Evolutionary conservation across 2,888 invertebrate species (phyloP), one percentile per base, ranked within the genome.

Genomic region (Odontocolon sp.): DNA sequence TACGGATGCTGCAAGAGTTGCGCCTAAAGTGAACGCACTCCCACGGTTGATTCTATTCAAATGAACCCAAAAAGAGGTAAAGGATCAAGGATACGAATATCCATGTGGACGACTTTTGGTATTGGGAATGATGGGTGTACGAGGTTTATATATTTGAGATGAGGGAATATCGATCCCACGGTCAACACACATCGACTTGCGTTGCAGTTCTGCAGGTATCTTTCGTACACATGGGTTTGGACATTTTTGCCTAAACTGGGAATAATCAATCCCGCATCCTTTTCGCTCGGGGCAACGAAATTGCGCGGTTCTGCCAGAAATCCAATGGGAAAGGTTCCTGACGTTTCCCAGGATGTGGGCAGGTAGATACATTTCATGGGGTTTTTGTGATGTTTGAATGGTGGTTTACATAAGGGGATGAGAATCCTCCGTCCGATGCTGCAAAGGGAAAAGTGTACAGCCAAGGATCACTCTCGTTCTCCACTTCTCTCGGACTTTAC

Each of bases 351-450:
- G 77, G 78, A 66, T 33, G 45, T 6, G 31, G 9, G 66, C 84
- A 84, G 86, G 84, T 84, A 81, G 78, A 77, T 21, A 77, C 61
- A 74, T 77, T 72, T 70, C 75, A 76, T 57, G 76, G 67, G 56
- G 38, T 74, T 71, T 68, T 68, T 70, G 64, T 70, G 78, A 83
- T 85, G 83, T 86, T 86, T 84, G 81, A 86, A 86, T 84, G 80
- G 83, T 75, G 80, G 83, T 87, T 87, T 87, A 86, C 87, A 87
- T 87, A 87, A 87, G 87, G 85, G 81, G 78, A 76, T 77, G 75
- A 79, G 56, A 67, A 78, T 77, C 26, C 14, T 68, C 36, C 42
- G 64, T 63, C 63, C 63, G 33, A 63, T 47, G 50, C 2, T 54
- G 54, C 33, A 54, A 54, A 33, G 54, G 33, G 8, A 14, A 4